Base-by-base conservation (phyloP, 2,113 vertebrate species). In the Podiceps cristatus region DNA sequence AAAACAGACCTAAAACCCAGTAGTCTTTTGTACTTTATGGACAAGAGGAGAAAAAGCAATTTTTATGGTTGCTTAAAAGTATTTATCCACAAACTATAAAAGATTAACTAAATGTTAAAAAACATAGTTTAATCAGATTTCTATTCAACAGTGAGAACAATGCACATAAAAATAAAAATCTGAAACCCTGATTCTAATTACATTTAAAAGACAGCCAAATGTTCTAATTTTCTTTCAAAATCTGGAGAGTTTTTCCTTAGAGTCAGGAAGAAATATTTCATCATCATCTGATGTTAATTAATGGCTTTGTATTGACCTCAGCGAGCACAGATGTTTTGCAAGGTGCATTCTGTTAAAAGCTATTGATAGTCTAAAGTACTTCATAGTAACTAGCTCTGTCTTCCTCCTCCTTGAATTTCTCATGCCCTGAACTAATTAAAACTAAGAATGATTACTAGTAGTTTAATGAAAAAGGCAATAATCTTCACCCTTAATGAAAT, bases 351-450 rank as follows among this genome's bases (percentile, higher is more conserved):
- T 69, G 16, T 58, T 78, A 71, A 89, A 66, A 73, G 67, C 6
- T 3, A 75, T 17, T 60, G 29, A 85, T n/a, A 35, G 13, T 4
- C 37, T 56, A 19, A 19, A 52, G 13, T 6, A n/a, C n/a, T 44
- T 63, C 53, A 33, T 15, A 76, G 59, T 17, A 81, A 91, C 56
- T 60, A 79, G 10, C 17, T 94, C 62, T 53, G 16, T 73, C 66
- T 79, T 76, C 35, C 13, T 93, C 42, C 18, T 87, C 33, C 42
- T 18, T 49, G 24, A 19, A 27, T 58, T 84, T 85, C 68, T 91
- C 45, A 62, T 33, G 25, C 16, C 4, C 44, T 62, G 52, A 45
- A 9, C 40, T 93, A 97, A 96, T 94, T 93, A 92, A 95, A 89
- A 44, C n/a, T 87, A 76, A 37, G 33, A 95, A 45, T 19, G 37